phyloP scores from a whole-genome alignment of 1,140 invertebrate genomes.

The Venturia canescens region DNA sequence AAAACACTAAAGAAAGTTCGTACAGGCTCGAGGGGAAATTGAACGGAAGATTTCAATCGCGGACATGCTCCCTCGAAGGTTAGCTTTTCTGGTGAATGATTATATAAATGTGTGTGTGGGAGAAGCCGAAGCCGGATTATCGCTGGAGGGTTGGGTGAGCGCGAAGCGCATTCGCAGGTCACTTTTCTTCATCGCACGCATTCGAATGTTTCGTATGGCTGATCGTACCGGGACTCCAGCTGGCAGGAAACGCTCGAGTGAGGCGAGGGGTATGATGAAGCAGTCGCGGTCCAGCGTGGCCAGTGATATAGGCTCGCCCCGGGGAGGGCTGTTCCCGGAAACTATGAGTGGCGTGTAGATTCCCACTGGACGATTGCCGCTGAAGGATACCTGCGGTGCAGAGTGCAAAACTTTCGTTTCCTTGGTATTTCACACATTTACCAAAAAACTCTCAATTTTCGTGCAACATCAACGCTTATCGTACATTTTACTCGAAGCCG shows the following conservation, averaged over 20 bases:
- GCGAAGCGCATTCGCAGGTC: neutral
- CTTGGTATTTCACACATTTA: slow-evolving; percentile 38
- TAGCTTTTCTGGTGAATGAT: neutral
- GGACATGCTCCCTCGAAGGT: neutral
- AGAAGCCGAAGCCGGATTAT: neutral
- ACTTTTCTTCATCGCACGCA: slow-evolving; percentile 10
- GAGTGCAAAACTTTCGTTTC: slow-evolving; percentile 35
- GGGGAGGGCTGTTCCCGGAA: slow-evolving; percentile 72
- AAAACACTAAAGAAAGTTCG: no score
- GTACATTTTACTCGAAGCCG: neutral
- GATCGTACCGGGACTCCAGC: slow-evolving; percentile 87
- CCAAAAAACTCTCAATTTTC: neutral
- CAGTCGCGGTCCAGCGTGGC: slow-evolving; percentile 89
- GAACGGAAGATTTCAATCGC: neutral
- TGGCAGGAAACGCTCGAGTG: slow-evolving; percentile 89
- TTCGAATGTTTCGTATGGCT: slow-evolving; percentile 14
- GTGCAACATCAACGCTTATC: neutral
- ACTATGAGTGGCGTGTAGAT: slow-evolving; percentile 73
- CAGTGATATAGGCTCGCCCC: slow-evolving; percentile 84
- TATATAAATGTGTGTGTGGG: slow-evolving; percentile 9
- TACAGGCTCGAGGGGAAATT: neutral
- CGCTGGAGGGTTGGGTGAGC: neutral
- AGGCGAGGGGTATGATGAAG: slow-evolving; percentile 92
- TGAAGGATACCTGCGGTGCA: slow-evolving; percentile 69
- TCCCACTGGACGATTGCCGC: slow-evolving; percentile 66